These are phyloP conservation scores for Seira ritae DNA, from an alignment of 2,888 invertebrate genomes.

Conservation along the genomic window DNA sequence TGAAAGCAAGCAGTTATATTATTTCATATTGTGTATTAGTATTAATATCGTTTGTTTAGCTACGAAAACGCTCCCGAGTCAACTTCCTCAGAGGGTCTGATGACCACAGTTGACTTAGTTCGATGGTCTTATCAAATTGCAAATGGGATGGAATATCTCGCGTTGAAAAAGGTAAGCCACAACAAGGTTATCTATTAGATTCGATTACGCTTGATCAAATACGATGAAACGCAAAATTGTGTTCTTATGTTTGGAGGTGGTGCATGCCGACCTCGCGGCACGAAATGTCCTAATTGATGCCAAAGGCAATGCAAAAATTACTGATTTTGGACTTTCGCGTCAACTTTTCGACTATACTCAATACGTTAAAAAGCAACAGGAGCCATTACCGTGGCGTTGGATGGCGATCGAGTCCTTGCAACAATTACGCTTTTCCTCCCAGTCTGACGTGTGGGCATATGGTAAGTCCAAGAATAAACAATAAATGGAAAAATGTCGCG, in stretches of 20 bases:
- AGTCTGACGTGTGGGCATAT: slow-evolving; percentile 64
- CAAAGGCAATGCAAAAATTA: slow-evolving; percentile 54
- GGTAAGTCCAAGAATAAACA: slow-evolving; percentile 9
- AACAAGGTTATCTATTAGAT: not conserved
- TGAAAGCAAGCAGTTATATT: no score
- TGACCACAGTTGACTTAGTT: slow-evolving; percentile 46
- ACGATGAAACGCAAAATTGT: not conserved
- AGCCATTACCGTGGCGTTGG: slow-evolving; percentile 59
- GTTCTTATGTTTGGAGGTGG: slow-evolving; percentile 36
- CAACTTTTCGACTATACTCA: slow-evolving; percentile 61
- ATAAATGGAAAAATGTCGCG: not conserved
- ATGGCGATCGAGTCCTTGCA: slow-evolving; percentile 61
- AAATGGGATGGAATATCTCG: slow-evolving; percentile 58
- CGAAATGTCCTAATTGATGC: slow-evolving; percentile 59
- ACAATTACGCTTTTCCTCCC: slow-evolving; percentile 54
- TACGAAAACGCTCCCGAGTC: slow-evolving; percentile 10
- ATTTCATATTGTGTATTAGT: not conserved
- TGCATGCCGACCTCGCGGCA: slow-evolving; percentile 64
- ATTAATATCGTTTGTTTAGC: not conserved
- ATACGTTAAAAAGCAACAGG: slow-evolving; percentile 66
- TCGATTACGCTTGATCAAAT: not conserved
- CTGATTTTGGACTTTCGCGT: slow-evolving; percentile 64
- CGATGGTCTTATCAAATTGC: slow-evolving; percentile 62
- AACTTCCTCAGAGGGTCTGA: not conserved
- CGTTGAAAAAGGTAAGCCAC: slow-evolving; percentile 57